phyloP scores from a whole-genome alignment of 1,140 invertebrate genomes.

The Drosophila neocordata region DNA sequence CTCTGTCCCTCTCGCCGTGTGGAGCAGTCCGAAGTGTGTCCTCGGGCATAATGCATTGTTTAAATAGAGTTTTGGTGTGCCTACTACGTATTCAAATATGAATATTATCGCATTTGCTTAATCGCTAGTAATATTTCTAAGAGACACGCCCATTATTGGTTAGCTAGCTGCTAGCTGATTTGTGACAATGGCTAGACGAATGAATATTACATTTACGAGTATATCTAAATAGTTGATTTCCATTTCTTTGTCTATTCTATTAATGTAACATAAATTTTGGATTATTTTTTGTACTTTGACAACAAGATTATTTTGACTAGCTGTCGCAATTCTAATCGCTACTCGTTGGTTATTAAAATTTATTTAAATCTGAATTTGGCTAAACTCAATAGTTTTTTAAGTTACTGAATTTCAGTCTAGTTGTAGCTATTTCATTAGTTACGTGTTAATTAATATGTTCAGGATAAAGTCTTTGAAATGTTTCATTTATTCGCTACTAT shows the following conservation, averaged over 20 bases:
- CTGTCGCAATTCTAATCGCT: neutral
- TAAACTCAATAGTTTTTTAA: no score
- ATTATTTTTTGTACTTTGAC: neutral
- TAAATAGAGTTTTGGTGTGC: conserved; percentile 67
- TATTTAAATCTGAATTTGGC: no score
- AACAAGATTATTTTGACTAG: neutral
- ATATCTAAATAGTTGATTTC: neutral
- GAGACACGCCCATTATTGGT: conserved; percentile 50
- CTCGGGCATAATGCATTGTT: conserved; percentile 73
- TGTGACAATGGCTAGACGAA: conserved; percentile 8
- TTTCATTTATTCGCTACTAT: no score
- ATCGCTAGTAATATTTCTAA: conserved; percentile 76
- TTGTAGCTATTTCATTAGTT: neutral
- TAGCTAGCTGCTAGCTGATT: conserved; percentile 2
- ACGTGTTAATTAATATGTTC: neutral
- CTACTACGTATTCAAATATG: conserved; percentile 77
- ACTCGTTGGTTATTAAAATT: no score
- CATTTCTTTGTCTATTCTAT: neutral
- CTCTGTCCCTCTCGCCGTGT: neutral
- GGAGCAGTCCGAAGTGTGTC: conserved; percentile 30
- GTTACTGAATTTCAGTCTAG: neutral
- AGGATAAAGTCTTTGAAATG: no score
- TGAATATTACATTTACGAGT: neutral
- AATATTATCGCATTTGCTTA: conserved; percentile 81
- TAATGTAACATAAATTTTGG: neutral